These are phyloP conservation scores for Corbicula japonica DNA, from an alignment of 2,888 invertebrate species.

Conservation along the genomic window DNA sequence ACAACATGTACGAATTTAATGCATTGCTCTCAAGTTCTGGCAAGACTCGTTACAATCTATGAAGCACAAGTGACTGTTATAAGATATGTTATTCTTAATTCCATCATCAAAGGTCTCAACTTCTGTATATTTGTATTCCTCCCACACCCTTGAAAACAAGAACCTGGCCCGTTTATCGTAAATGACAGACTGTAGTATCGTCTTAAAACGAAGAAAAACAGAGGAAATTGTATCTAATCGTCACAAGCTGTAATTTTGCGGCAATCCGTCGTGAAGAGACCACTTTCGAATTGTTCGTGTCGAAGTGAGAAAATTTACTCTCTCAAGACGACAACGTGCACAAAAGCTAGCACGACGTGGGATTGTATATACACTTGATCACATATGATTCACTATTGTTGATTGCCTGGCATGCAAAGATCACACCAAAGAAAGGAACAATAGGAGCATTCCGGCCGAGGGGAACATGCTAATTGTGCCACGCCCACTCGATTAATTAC, in stretches of 20 bases:
- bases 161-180: no score
- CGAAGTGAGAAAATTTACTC: conserved; percentile 27
- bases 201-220: conserved; percentile 17
- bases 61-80: no score
- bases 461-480: conserved; percentile 49
- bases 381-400: conserved; percentile 42
- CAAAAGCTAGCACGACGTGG: conserved; percentile 25
- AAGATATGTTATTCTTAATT: no score
- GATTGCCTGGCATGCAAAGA: conserved; percentile 12
- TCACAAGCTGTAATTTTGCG: conserved; percentile 30
- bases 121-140: no score
- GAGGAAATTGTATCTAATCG: conserved; percentile 34
- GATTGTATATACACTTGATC: conserved; percentile 37
- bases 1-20: no score
- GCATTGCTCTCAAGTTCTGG: no score
- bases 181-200: no score
- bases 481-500: conserved; percentile 50
- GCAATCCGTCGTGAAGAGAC: conserved; percentile 18
- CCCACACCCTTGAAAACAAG: no score
- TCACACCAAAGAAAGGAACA: neutral
- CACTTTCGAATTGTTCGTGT: conserved; percentile 21
- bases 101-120: no score
- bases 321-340: conserved; percentile 21
- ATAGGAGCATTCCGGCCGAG: conserved; percentile 24
- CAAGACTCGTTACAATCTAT: no score